A percentile compares a stretch with the other conserved stretches of the same genome.
phyloP scores from a whole-genome alignment of 1,140 invertebrate species.

The Drosophila arizonae region DNA sequence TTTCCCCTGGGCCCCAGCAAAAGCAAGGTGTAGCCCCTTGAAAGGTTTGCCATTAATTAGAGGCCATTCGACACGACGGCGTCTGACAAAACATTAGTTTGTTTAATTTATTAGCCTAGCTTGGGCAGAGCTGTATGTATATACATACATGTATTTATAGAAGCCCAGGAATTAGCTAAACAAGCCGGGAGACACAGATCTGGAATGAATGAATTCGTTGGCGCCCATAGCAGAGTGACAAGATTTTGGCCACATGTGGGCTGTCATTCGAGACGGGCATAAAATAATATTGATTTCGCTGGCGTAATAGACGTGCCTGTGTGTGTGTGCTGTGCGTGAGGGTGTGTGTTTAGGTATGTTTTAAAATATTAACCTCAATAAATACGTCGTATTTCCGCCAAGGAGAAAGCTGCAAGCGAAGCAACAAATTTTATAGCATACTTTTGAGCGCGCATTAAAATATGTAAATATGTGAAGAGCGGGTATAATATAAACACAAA shows the following conservation, averaged over 20 bases:
- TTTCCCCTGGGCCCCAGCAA: constrained; percentile 19
- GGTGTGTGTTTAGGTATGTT: background rate
- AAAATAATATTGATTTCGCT: constrained; percentile 53
- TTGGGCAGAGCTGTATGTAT: background rate
- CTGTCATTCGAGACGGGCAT: constrained; percentile 14
- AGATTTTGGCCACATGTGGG: constrained; percentile 16
- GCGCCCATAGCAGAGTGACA: background rate
- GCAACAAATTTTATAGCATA: background rate
- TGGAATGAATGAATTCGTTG: background rate
- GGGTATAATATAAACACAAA: too few relatives aligned
- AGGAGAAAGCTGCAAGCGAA: background rate
- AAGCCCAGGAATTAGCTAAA: constrained; percentile 28
- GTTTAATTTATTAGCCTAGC: constrained; percentile 65
- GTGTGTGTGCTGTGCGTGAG: background rate
- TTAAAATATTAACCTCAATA: too few relatives aligned
- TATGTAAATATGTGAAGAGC: background rate
- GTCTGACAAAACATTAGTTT: constrained; percentile 76
- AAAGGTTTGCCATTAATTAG: constrained; percentile 81
- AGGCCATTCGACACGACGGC: constrained; percentile 47
- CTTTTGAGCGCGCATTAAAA: background rate
- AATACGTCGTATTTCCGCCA: background rate
- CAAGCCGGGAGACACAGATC: constrained; percentile 4
- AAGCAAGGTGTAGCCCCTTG: constrained; percentile 74
- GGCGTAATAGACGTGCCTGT: constrained; percentile 30
- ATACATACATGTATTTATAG: constrained; percentile 15